Conservation (phyloP, 2,888 invertebrate genomes). For the Lamellibrachia satsuma region DNA sequence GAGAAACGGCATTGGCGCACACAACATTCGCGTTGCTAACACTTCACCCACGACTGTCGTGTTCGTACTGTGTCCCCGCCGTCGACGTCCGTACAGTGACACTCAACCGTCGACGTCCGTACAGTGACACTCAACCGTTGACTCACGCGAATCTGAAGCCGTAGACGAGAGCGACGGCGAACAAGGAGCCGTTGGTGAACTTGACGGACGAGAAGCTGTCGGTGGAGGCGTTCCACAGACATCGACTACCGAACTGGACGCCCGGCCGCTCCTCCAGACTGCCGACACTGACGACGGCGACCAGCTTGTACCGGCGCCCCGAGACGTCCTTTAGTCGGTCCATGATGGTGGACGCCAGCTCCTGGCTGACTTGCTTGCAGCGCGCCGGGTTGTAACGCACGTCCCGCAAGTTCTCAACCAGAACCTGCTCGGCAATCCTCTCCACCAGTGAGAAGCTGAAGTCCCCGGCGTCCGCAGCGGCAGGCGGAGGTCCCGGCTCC, state of each 20-base stretch:
- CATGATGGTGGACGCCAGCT: constrained; percentile 51
- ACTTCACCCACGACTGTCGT: too few species aligned
- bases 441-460: constrained; percentile 27
- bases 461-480: background rate
- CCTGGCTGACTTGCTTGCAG: constrained; percentile 52
- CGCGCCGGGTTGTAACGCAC: constrained; percentile 46
- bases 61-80: background rate
- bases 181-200: constrained; percentile 56
- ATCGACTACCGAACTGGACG: constrained; percentile 59
- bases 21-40: background rate
- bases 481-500: background rate
- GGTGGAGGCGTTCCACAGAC: constrained; percentile 59
- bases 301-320: constrained; percentile 53
- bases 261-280: constrained; percentile 54
- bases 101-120: background rate
- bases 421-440: constrained; percentile 29
- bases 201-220: constrained; percentile 60
- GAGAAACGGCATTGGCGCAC: background rate
- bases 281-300: constrained; percentile 59
- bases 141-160: constrained; percentile 35
- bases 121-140: too few species aligned
- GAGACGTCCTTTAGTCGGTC: constrained; percentile 50
- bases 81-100: background rate
- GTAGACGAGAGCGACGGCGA: constrained; percentile 60
- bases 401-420: constrained; percentile 30